phyloP scores from a whole-genome alignment of 2,797 vertebrate genomes.

The Neosilurus mollespiculum region DNA sequence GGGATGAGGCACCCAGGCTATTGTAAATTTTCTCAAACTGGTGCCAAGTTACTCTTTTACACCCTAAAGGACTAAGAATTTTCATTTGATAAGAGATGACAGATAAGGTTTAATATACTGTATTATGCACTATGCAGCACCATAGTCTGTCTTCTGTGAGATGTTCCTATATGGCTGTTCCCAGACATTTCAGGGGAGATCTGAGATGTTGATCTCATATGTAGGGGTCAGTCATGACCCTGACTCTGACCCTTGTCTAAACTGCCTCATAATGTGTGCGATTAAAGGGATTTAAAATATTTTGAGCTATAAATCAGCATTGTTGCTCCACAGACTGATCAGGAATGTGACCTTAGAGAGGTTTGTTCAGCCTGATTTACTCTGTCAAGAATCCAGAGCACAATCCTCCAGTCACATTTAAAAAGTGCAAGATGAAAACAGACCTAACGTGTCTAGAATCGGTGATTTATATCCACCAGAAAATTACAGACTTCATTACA shows the following conservation, averaged over 20 bases:
- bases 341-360: constrained; percentile 51
- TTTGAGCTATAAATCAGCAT: constrained; percentile 48
- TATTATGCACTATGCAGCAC: constrained; percentile 2
- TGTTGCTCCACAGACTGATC: constrained; percentile 47
- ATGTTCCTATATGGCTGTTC: constrained; percentile 21
- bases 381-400: constrained; percentile 60
- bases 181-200: constrained; percentile 11
- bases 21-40: constrained; percentile 52
- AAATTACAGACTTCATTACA: not conserved
- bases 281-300: constrained; percentile 56
- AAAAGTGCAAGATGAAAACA: constrained; percentile 59
- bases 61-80: constrained; percentile 41
- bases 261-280: constrained; percentile 40
- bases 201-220: constrained; percentile 53
- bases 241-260: constrained; percentile 51
- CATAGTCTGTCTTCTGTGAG: constrained; percentile 56
- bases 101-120: constrained; percentile 40
- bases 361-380: constrained; percentile 53
- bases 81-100: constrained; percentile 42
- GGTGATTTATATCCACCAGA: not conserved
- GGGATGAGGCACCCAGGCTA: constrained; percentile 35
- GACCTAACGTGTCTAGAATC: constrained; percentile 41
- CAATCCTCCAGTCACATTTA: constrained; percentile 51
- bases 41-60: constrained; percentile 56
- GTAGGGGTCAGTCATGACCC: constrained; percentile 39